phyloP scores from a whole-genome alignment of 1,140 invertebrate genomes.

The Micrasema minimum region DNA sequence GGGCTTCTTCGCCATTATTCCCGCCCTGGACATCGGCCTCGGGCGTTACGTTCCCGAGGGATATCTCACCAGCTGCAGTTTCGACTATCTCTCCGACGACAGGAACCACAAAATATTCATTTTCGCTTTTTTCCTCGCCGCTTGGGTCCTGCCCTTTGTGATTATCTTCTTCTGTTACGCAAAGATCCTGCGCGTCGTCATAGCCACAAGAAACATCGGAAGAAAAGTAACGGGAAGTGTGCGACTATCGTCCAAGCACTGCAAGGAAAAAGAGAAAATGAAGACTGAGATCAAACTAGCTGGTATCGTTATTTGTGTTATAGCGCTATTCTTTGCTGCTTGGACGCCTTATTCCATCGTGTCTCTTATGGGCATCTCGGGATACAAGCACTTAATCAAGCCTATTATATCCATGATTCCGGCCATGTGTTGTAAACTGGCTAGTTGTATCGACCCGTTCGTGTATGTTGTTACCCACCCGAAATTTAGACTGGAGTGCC shows the following conservation, averaged over 20 bases:
- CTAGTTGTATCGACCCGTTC: conserved; percentile 80
- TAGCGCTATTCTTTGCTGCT: conserved; percentile 77
- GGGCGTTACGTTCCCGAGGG: conserved; percentile 82
- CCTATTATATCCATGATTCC: conserved; percentile 79
- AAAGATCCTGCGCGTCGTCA: conserved; percentile 74
- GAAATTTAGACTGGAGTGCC: conserved; percentile 71
- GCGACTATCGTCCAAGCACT: conserved; percentile 62
- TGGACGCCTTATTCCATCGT: conserved; percentile 83
- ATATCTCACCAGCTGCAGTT: conserved; percentile 83
- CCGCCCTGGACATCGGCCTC: conserved; percentile 74
- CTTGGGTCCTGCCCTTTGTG: conserved; percentile 75
- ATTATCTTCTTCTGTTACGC: conserved; percentile 78
- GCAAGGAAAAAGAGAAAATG: conserved; percentile 72
- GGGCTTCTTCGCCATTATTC: conserved; percentile 72
- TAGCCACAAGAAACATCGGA: conserved; percentile 62
- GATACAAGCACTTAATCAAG: conserved; percentile 70
- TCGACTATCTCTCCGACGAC: conserved; percentile 78
- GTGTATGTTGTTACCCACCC: conserved; percentile 80
- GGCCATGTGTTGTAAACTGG: conserved; percentile 79
- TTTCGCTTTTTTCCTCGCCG: conserved; percentile 74
- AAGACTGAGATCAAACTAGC: conserved; percentile 76
- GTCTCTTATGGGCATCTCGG: conserved; percentile 77
- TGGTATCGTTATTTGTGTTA: conserved; percentile 72
- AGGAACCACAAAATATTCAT: conserved; percentile 70
- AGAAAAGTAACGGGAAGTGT: conserved; percentile 56